Evolutionary conservation across 2,797 vertebrate genomes (phyloP).

Genomic region (Hypotaenidia okinawae): DNA sequence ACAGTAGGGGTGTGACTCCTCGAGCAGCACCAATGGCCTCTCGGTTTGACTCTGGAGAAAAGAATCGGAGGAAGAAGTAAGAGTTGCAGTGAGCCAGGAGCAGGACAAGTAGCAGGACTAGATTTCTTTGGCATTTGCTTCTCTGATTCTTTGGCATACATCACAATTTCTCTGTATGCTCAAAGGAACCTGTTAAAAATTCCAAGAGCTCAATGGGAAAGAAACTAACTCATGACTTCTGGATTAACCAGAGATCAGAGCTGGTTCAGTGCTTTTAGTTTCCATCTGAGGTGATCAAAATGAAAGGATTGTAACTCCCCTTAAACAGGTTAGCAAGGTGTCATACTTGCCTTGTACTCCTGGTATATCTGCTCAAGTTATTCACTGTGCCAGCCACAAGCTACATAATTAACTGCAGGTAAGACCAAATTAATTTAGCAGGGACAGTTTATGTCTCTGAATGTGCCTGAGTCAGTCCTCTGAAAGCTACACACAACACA

Average conservation of each 20-base stretch:
- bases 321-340: background rate
- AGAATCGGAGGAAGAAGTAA: background rate
- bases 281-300: background rate
- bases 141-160: background rate
- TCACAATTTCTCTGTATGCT: background rate
- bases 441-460: background rate
- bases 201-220: background rate
- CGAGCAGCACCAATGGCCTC: constrained; percentile 75
- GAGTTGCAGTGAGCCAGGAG: background rate
- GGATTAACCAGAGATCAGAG: background rate
- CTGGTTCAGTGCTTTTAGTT: background rate
- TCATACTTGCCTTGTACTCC: background rate
- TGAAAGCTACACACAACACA: background rate
- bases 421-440: background rate
- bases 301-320: background rate
- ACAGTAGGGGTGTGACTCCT: constrained; percentile 79
- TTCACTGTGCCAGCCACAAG: background rate
- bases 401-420: background rate
- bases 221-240: background rate
- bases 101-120: background rate
- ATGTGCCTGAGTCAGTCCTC: background rate
- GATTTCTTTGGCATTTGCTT: background rate
- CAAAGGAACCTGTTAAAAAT: background rate
- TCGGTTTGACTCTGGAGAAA: constrained; percentile 70
- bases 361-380: background rate